These are phyloP conservation scores for Eupithecia subfuscata DNA, from an alignment of 2,888 invertebrate species.

Conservation along the genomic window DNA sequence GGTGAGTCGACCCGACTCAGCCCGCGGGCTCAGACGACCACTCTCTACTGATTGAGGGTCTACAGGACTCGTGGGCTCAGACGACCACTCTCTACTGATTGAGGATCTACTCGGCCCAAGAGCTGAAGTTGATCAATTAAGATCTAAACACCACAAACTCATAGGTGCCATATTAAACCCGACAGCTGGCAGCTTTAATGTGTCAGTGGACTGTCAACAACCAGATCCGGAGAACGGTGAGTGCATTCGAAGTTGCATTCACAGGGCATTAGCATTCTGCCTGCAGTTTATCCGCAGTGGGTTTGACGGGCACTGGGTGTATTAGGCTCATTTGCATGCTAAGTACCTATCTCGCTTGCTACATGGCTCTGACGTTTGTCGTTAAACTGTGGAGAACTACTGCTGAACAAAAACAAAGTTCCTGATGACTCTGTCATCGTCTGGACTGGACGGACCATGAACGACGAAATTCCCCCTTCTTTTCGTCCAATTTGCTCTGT, in stretches of 20 bases:
- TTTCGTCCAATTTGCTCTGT: too few species aligned
- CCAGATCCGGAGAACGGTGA: neutral
- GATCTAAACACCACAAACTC: neutral
- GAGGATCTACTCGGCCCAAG: too few species aligned
- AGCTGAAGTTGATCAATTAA: too few species aligned
- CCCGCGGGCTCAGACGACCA: too few species aligned
- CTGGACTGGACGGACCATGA: too few species aligned
- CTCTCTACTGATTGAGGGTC: too few species aligned
- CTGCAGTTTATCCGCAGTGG: conserved; percentile 12
- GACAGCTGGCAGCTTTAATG: neutral
- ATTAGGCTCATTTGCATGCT: neutral
- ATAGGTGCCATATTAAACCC: neutral
- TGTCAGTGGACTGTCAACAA: neutral
- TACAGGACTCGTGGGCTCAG: too few species aligned
- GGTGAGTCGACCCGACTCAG: too few species aligned
- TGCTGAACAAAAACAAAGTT: too few species aligned
- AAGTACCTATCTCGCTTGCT: neutral
- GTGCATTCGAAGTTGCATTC: conserved; percentile 1
- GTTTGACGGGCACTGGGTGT: conserved; percentile 28
- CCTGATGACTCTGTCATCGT: too few species aligned
- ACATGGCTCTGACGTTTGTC: neutral
- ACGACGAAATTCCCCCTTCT: too few species aligned
- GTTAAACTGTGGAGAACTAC: neutral
- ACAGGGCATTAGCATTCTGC: conserved; percentile 19
- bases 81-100: too few species aligned